phyloP scores from a whole-genome alignment of 2,113 vertebrate genomes.

The Chaenocephalus aceratus region DNA sequence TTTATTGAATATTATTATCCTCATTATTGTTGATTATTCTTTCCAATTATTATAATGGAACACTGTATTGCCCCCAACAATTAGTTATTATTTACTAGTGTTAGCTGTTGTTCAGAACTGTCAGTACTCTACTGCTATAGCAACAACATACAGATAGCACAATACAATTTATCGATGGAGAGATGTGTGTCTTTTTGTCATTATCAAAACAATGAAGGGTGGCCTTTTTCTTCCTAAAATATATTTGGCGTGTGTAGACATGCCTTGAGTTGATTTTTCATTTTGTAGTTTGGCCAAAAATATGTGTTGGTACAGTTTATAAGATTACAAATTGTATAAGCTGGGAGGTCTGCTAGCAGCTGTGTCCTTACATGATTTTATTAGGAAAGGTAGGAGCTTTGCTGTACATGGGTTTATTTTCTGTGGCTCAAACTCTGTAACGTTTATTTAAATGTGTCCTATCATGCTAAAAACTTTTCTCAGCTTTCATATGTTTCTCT shows the following conservation, averaged over 20 bases:
- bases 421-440: neutral
- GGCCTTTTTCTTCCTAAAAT: neutral
- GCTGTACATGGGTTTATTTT: neutral
- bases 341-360: neutral
- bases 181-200: neutral
- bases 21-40: no score
- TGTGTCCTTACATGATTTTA: neutral
- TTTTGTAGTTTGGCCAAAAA: conserved; percentile 1
- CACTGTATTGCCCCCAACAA: neutral
- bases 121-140: neutral
- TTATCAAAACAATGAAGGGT: neutral
- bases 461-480: neutral
- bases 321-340: neutral
- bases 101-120: neutral
- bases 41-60: no score
- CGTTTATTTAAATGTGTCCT: neutral
- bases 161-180: neutral
- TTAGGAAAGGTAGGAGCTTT: neutral
- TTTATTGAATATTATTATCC: no score
- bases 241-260: neutral
- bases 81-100: neutral
- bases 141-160: neutral
- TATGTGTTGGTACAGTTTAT: conserved; percentile 4
- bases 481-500: neutral
- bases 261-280: neutral